Evolutionary conservation across 2,797 vertebrate genomes (phyloP), one percentile per base, ranked within the genome.

Genomic region (Australoheros facetus): DNA sequence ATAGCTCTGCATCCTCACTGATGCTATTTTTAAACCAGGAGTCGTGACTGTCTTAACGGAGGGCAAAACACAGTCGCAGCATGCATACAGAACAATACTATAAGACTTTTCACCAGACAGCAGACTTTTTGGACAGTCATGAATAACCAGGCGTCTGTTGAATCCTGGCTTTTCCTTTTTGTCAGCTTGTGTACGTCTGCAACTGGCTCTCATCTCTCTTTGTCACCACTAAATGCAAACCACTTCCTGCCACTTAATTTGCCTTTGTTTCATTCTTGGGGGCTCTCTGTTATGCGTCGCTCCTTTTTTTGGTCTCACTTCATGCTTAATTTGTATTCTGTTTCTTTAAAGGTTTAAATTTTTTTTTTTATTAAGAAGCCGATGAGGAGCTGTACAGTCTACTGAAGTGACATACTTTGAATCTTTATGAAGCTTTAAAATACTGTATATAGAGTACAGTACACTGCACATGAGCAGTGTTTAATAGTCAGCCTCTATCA

Each of bases 21-120:
- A 70, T 88, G 89, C 92, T 94, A 93, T 94, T 94, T 94, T 93
- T 92, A 92, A 83, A 92, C 82, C 86, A 72, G 74, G 82, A 92
- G 86, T 89, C 84, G 85, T 91, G 91, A 89, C 89, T 94, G 89
- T 89, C 89, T 94, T 81, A 83, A 89, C 87, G 80, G 89, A 93
- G 91, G 93, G 91, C 88, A 88, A 89, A 87, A 83, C 75, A 81
- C 62, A 77, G 77, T 78, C 34, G 30, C 62, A 80, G 23, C 75
- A 73, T n/a, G 34, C 54, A 56, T 74, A 78, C 30, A 75, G 21
- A 84, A 59, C 48, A 80, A 78, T 73, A 71, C 55, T 71, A 54
- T 82, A 69, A 74, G 58, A 87, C 71, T 62, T 80, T 80, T 75
- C 64, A 76, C 37, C 73, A 83, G 78, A 75, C 80, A 53, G 72